A percentile compares a stretch with the other conserved stretches of the same genome.
phyloP scores from a whole-genome alignment of 2,888 invertebrate genomes.

The Cylindroiulus punctatus region DNA sequence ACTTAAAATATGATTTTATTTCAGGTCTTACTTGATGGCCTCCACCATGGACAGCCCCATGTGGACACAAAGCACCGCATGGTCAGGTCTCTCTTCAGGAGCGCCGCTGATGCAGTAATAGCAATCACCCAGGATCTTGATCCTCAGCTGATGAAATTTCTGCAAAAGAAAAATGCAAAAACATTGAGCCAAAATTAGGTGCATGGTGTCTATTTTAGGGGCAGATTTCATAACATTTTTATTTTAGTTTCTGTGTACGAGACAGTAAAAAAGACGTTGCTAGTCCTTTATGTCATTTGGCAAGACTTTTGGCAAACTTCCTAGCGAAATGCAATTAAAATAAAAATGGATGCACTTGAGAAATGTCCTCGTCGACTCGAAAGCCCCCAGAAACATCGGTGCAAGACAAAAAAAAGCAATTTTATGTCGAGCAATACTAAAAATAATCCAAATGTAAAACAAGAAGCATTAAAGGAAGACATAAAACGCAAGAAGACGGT shows the following conservation, averaged over 20 bases:
- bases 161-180: constrained; percentile 65
- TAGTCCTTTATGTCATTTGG: neutral
- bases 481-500: neutral
- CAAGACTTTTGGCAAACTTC: neutral
- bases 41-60: constrained; percentile 98
- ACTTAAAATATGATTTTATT: constrained; percentile 62
- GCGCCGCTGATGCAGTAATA: constrained; percentile 98
- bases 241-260: neutral
- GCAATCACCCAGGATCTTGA: constrained; percentile 96
- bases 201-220: neutral
- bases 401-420: neutral
- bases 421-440: constrained; percentile 2
- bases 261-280: too few relatives aligned
- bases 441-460: neutral
- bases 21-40: constrained; percentile 83
- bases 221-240: neutral
- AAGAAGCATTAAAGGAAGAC: neutral
- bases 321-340: constrained; percentile 3
- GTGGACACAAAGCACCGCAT: constrained; percentile 91
- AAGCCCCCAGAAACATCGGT: neutral
- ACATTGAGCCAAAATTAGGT: neutral
- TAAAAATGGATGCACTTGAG: constrained; percentile 18
- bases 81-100: constrained; percentile 87
- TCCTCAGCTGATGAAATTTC: constrained; percentile 93
- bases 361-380: neutral